Evolutionary conservation across 2,888 invertebrate genomes (phyloP).

Genomic region (Nemapogon koenigi): DNA sequence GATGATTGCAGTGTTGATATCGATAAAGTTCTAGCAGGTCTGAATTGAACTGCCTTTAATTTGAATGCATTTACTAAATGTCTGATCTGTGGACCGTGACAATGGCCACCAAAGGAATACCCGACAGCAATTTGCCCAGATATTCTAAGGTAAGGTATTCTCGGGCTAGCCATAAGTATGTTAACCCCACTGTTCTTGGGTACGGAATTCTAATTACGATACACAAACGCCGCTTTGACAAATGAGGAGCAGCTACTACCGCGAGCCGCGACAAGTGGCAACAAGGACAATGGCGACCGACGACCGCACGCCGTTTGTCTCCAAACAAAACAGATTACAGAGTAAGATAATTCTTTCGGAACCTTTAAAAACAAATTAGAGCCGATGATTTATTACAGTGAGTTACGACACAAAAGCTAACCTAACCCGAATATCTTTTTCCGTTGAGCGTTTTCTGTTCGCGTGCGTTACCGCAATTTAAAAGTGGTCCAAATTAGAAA

Average conservation of each 20-base stretch:
- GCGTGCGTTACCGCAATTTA: slow-evolving; percentile 60
- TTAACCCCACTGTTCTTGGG: no score
- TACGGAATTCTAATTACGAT: no score
- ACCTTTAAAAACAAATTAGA: slow-evolving; percentile 65
- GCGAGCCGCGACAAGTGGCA: slow-evolving; percentile 15
- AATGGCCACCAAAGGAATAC: no score
- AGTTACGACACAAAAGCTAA: slow-evolving; percentile 11
- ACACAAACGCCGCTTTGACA: no score
- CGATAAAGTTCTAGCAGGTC: no score
- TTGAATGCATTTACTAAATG: no score
- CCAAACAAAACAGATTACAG: slow-evolving; percentile 51
- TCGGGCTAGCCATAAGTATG: no score
- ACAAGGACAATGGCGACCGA: slow-evolving; percentile 22
- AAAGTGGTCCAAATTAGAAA: slow-evolving; percentile 61
- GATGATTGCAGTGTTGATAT: no score
- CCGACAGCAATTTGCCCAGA: no score
- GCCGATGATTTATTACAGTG: slow-evolving; percentile 51
- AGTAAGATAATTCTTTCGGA: slow-evolving; percentile 48
- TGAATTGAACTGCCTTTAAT: no score
- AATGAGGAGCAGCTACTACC: neutral
- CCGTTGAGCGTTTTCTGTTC: slow-evolving; percentile 46
- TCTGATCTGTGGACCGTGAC: no score
- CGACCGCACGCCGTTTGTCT: slow-evolving; percentile 30
- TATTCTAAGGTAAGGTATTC: no score
- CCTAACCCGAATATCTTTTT: slow-evolving; percentile 35